Percentiles rank a stretch among this genome's conserved stretches.
Conservation (phyloP, 1,140 invertebrate species). For the Adelges cooleyi region DNA sequence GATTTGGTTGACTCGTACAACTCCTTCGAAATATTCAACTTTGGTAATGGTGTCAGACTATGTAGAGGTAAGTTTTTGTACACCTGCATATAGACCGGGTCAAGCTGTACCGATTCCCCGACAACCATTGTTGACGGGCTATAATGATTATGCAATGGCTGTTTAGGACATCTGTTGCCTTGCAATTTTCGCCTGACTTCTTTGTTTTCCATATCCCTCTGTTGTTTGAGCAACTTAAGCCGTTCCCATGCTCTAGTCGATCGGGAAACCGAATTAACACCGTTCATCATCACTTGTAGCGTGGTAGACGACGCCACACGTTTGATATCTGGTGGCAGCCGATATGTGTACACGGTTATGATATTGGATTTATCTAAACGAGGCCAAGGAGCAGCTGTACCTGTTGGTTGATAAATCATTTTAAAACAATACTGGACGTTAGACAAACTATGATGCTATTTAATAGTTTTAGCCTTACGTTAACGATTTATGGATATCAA, state of each 20-base stretch:
- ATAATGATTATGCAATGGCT: background rate
- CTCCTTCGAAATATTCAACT: too few relatives aligned
- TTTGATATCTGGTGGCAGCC: background rate
- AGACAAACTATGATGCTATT: background rate
- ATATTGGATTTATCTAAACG: background rate
- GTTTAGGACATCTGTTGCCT: background rate
- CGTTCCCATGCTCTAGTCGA: background rate
- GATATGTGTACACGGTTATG: background rate
- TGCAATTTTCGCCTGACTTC: background rate
- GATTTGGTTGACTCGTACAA: too few relatives aligned
- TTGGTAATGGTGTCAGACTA: too few relatives aligned
- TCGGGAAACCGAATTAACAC: background rate
- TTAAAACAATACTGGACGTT: background rate
- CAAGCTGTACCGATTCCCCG: too few relatives aligned
- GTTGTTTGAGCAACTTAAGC: background rate
- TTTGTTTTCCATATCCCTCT: background rate
- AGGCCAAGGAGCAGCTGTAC: background rate
- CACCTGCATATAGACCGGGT: too few relatives aligned
- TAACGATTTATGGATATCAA: too few relatives aligned
- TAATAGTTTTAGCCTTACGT: too few relatives aligned
- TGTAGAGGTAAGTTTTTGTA: too few relatives aligned
- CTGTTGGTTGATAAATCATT: background rate
- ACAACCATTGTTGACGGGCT: too few relatives aligned
- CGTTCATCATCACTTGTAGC: background rate
- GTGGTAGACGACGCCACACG: background rate